phyloP scores from a whole-genome alignment of 1,140 invertebrate genomes.

The Caerostris extrusa region DNA sequence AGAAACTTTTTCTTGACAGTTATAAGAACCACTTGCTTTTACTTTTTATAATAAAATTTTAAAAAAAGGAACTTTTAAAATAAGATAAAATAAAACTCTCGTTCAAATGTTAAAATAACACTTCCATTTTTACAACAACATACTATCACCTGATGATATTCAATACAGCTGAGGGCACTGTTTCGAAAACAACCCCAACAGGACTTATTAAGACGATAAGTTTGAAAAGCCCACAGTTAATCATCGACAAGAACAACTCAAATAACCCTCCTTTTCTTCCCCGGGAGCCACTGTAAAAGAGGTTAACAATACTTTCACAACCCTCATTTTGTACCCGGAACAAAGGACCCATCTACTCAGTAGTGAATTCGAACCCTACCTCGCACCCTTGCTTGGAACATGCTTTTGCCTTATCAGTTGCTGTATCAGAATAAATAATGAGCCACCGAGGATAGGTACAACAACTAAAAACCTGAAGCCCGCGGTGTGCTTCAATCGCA shows the following conservation, averaged over 20 bases:
- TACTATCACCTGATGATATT: too few species aligned
- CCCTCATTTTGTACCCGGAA: conserved; percentile 51
- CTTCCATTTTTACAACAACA: too few species aligned
- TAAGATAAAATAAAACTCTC: too few species aligned
- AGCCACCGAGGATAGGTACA: not conserved
- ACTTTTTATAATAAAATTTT: too few species aligned
- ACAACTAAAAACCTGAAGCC: not conserved
- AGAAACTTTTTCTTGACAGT: too few species aligned
- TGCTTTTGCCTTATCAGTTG: not conserved
- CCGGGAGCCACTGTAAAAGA: conserved; percentile 32
- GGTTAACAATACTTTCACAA: conserved; percentile 1
- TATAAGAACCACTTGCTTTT: too few species aligned
- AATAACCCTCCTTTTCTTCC: conserved; percentile 1
- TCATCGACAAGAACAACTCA: not conserved
- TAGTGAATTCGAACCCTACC: not conserved
- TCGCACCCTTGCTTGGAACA: not conserved
- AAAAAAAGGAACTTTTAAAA: too few species aligned
- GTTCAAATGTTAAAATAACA: too few species aligned
- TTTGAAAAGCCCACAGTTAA: not conserved
- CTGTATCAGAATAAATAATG: conserved; percentile 51
- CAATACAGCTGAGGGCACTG: too few species aligned
- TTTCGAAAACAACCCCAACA: too few species aligned
- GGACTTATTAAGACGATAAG: too few species aligned
- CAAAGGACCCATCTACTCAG: not conserved
- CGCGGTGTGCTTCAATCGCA: not conserved